Evolutionary conservation across 2,888 invertebrate species (phyloP), one percentile per base, ranked within the genome.

Genomic region (Microdon myrmicae): DNA sequence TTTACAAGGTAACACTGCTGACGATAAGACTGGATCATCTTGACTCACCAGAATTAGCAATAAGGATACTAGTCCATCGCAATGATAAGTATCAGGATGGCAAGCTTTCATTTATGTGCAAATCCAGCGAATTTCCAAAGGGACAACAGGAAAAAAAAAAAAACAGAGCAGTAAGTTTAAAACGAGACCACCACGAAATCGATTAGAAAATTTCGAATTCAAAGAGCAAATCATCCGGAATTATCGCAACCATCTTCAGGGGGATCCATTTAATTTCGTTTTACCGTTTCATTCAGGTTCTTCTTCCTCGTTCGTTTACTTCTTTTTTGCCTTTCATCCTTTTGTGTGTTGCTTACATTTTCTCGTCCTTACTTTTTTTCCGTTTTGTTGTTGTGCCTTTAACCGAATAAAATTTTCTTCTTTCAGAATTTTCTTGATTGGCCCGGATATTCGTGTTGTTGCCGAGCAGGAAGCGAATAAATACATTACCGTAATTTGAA

Each of bases 401-500:
- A 53, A 64, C 58, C 45, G 51, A 58, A 64, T 64, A 32, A 64
- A 51, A 64, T 53, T 64, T 31, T 58, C 45, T 51, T 25, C 39
- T 51, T 28, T 54, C 41, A 51, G 58, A 23, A 51, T 22, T 38
- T 38, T 19, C 28, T 39, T 35, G 12, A 12, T 8, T 38, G 20
- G n/a, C n/a, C n/a, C n/a, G 41, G 28, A 48, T 22, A n/a, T 19
- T 45, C 48, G 4, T 25, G 10, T 19, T 32, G 19, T 22, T 23
- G 2, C 35, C 39, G 31, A 28, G 39, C 37, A 26, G 49, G 56
- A 61, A 39, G 44, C 49, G 34, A 61, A 49, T 61, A 58, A 64
- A 58, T 58, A 53, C 58, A 64, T 64, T 64, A 58, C 45, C 51
- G 45, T 58, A 58, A 58, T 58, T 58, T 61, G 39, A 61, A 56